Percentiles rank a stretch among this genome's conserved stretches.
phyloP scores from a whole-genome alignment of 2,888 invertebrate genomes.

The Calameuta pallipes region DNA sequence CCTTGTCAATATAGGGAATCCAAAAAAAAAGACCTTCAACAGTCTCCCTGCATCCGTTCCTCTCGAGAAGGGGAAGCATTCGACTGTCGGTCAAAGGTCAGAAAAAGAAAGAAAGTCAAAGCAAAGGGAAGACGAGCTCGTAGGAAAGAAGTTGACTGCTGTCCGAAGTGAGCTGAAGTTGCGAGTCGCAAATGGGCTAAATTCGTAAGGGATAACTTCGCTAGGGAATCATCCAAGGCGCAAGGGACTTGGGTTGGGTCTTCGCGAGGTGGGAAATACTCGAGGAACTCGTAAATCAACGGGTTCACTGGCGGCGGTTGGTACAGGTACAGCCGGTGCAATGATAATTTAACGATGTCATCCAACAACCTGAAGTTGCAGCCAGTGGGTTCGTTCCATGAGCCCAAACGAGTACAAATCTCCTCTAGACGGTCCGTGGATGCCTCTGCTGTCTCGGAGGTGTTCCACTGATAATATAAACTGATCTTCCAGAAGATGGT shows the following conservation, averaged over 20 bases:
- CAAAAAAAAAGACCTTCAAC: neutral
- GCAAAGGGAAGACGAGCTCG: neutral
- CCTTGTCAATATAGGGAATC: slow-evolving; percentile 9
- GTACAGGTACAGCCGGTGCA: slow-evolving; percentile 21
- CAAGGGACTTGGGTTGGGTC: neutral
- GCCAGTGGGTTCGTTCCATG: slow-evolving; percentile 48
- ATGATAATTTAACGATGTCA: slow-evolving; percentile 36
- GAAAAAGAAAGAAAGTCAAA: neutral
- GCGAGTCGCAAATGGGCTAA: neutral
- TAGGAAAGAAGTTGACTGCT: neutral
- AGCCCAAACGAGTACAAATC: slow-evolving; percentile 54
- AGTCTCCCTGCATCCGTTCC: slow-evolving; percentile 12
- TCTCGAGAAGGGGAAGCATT: neutral
- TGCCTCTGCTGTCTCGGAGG: slow-evolving; percentile 26
- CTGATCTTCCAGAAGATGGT: slow-evolving; percentile 31
- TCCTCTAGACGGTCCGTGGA: slow-evolving; percentile 25
- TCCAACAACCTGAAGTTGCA: slow-evolving; percentile 40
- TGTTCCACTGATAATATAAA: slow-evolving; percentile 43
- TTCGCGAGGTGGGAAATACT: neutral
- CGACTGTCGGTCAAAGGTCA: neutral
- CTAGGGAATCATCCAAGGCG: neutral
- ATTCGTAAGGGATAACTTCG: neutral
- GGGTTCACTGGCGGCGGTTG: slow-evolving; percentile 24
- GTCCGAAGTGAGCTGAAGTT: neutral
- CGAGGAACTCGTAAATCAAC: slow-evolving; percentile 33